A percentile compares a stretch with the other conserved stretches of the same genome.
phyloP scores from a whole-genome alignment of 2,888 invertebrate species.

The Leucophenga maculata region DNA sequence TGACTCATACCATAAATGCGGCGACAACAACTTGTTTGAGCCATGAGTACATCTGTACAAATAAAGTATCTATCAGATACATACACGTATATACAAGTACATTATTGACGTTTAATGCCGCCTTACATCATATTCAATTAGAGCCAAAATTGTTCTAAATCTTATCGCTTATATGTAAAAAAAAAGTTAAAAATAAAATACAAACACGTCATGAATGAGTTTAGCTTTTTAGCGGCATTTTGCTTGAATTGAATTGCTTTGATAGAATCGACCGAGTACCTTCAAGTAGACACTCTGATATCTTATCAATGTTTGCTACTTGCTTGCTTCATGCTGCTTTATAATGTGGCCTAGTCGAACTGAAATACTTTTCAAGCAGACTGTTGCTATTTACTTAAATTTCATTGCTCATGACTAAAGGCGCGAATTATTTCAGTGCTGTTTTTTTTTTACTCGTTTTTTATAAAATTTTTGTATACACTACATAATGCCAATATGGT shows the following conservation, averaged over 20 bases:
- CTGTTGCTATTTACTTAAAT: constrained; percentile 23
- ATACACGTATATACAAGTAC: neutral
- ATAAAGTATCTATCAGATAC: neutral
- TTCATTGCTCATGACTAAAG: neutral
- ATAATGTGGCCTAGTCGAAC: neutral
- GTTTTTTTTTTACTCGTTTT: neutral
- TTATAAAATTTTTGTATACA: neutral
- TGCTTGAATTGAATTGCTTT: neutral
- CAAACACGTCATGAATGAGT: neutral
- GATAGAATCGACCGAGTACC: no score
- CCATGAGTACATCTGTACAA: neutral
- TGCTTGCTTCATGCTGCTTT: neutral
- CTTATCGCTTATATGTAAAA: neutral
- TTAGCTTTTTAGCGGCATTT: neutral
- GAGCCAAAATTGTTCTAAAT: neutral
- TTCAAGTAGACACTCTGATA: constrained; percentile 2
- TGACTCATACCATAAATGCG: constrained; percentile 19
- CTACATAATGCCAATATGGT: neutral
- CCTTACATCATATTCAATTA: neutral
- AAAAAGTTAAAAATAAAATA: neutral
- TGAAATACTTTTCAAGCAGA: neutral
- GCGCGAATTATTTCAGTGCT: neutral
- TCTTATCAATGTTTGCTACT: constrained; percentile 9
- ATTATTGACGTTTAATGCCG: neutral
- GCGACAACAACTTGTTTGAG: constrained; percentile 20